Evolutionary conservation across 2,797 vertebrate species (phyloP).

Genomic region (Ctenochaetus hawaiiensis): DNA sequence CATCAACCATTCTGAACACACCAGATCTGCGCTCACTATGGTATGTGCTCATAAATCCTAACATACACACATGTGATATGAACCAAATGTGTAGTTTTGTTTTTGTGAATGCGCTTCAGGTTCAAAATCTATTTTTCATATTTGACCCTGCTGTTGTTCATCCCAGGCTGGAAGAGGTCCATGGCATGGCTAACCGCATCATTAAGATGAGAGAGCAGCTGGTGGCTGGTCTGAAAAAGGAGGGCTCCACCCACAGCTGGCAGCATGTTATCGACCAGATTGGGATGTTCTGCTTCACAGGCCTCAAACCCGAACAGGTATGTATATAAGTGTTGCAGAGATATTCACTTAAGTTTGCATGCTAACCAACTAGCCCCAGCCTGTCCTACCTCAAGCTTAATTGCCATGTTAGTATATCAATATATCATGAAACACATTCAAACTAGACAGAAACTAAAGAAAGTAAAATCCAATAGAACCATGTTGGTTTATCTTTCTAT

Average conservation of each 20-base stretch:
- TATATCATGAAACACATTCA: no score
- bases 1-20: slow-evolving; percentile 91
- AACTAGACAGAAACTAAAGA: no score
- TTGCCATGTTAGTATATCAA: no score
- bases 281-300: slow-evolving; percentile 99
- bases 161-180: slow-evolving; percentile 93
- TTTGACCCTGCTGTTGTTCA: not conserved
- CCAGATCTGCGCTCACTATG: slow-evolving; percentile 88
- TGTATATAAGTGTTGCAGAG: not conserved
- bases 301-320: slow-evolving; percentile 97
- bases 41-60: slow-evolving; percentile 47
- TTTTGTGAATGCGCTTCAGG: not conserved
- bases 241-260: slow-evolving; percentile 95
- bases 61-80: not conserved
- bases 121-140: not conserved
- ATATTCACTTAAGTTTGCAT: no score
- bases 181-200: slow-evolving; percentile 96
- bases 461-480: no score
- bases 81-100: not conserved
- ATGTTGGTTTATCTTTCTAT: no score
- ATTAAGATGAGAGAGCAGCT: slow-evolving; percentile 96
- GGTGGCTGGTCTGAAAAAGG: slow-evolving; percentile 93
- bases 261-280: slow-evolving; percentile 98
- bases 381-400: no score
- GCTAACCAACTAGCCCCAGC: no score